These are phyloP conservation scores for Cheirogaleus major DNA, from an alignment of 2,797 vertebrate species.

Conservation along the genomic window DNA sequence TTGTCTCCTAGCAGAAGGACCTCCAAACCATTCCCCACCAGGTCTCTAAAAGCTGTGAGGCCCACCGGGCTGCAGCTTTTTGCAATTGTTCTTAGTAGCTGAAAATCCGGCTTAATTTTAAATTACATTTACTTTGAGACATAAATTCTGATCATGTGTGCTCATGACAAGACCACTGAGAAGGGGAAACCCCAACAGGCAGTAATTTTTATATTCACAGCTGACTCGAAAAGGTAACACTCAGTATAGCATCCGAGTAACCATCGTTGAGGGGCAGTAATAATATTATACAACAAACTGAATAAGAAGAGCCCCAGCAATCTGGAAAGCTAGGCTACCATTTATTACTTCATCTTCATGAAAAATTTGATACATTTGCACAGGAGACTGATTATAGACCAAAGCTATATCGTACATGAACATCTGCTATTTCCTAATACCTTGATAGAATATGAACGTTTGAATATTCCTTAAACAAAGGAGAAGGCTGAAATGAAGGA, in stretches of 20 bases:
- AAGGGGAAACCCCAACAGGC: not conserved
- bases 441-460: not conserved
- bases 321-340: not conserved
- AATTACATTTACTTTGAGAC: slow-evolving; percentile 51
- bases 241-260: not conserved
- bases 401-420: slow-evolving; percentile 25
- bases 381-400: slow-evolving; percentile 57
- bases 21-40: not conserved
- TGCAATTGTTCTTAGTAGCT: not conserved
- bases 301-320: not conserved
- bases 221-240: not conserved
- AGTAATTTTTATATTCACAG: not conserved
- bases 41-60: not conserved
- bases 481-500: not conserved
- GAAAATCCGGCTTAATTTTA: slow-evolving; percentile 56
- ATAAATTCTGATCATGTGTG: slow-evolving; percentile 27
- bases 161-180: not conserved
- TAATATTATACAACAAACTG: not conserved
- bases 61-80: not conserved
- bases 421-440: slow-evolving; percentile 44
- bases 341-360: slow-evolving; percentile 44
- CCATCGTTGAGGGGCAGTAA: not conserved
- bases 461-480: slow-evolving; percentile 14
- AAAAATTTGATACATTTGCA: slow-evolving; percentile 42
- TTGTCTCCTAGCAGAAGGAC: not conserved